Conservation (phyloP, 2,797 vertebrate species). For the Lophius americanus region DNA sequence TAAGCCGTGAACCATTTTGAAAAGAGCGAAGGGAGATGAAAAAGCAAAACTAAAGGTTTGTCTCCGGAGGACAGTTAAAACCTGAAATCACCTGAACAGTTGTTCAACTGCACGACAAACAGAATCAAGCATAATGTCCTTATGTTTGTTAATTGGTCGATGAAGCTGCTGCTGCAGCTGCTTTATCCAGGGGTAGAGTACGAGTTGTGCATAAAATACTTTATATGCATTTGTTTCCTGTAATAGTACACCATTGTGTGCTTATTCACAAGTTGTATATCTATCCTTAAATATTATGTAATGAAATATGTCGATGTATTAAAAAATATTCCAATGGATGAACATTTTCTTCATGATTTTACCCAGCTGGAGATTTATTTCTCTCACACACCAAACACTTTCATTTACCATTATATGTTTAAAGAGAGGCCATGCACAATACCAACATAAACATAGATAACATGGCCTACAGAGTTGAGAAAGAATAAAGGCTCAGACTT, state of each 20-base stretch:
- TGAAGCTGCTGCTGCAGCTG: constrained; percentile 42
- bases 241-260: constrained; percentile 20
- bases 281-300: background rate
- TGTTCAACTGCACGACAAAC: constrained; percentile 49
- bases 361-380: background rate
- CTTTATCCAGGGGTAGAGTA: constrained; percentile 48
- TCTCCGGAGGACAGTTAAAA: constrained; percentile 57
- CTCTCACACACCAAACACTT: constrained; percentile 2
- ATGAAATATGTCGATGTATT: background rate
- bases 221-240: constrained; percentile 43
- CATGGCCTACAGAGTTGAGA: no score
- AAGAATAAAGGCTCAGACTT: no score
- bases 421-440: background rate
- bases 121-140: constrained; percentile 46
- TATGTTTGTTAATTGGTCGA: constrained; percentile 58
- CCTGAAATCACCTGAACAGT: constrained; percentile 66
- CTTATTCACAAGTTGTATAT: constrained; percentile 16
- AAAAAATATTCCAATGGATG: no score
- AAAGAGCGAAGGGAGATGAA: constrained; percentile 58
- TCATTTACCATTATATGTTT: background rate
- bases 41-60: constrained; percentile 54
- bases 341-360: background rate
- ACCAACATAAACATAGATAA: no score
- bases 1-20: constrained; percentile 54
- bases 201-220: constrained; percentile 44